Evolutionary conservation across 2,797 vertebrate genomes (phyloP).

Genomic region (Lacerta agilis): DNA sequence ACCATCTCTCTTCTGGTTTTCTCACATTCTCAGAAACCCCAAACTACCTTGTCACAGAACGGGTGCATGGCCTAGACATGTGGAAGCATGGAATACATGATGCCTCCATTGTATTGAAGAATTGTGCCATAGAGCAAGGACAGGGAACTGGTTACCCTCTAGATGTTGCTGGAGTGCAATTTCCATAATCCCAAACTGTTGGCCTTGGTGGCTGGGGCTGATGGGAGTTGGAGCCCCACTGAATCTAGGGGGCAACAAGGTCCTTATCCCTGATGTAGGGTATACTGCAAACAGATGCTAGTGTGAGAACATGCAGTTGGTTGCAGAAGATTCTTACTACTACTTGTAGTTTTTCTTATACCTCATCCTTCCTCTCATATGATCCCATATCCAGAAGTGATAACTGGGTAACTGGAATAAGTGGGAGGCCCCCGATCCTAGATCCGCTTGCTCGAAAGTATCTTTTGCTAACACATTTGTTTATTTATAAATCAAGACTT

Average conservation of each 20-base stretch:
- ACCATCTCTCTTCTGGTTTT: conserved; percentile 24
- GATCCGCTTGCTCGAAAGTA: too few species aligned
- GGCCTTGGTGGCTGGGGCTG: neutral
- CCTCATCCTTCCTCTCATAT: too few species aligned
- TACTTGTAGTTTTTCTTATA: too few species aligned
- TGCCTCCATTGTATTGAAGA: neutral
- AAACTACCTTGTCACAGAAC: neutral
- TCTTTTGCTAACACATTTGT: too few species aligned
- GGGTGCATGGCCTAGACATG: neutral
- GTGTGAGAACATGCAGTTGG: neutral
- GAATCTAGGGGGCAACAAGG: neutral
- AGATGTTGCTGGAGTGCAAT: neutral
- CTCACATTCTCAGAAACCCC: neutral
- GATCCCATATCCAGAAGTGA: too few species aligned
- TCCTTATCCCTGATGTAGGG: neutral
- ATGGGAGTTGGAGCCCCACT: neutral
- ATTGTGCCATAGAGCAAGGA: neutral
- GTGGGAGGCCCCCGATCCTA: too few species aligned
- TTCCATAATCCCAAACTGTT: neutral
- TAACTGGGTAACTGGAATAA: too few species aligned
- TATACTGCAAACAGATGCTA: neutral
- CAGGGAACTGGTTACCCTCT: neutral
- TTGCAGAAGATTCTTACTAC: neutral
- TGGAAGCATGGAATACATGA: neutral
- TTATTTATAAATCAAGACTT: too few species aligned